Percentiles rank a stretch among this genome's conserved stretches.
phyloP scores from a whole-genome alignment of 2,888 invertebrate genomes.

The Sclerodermus sp. region DNA sequence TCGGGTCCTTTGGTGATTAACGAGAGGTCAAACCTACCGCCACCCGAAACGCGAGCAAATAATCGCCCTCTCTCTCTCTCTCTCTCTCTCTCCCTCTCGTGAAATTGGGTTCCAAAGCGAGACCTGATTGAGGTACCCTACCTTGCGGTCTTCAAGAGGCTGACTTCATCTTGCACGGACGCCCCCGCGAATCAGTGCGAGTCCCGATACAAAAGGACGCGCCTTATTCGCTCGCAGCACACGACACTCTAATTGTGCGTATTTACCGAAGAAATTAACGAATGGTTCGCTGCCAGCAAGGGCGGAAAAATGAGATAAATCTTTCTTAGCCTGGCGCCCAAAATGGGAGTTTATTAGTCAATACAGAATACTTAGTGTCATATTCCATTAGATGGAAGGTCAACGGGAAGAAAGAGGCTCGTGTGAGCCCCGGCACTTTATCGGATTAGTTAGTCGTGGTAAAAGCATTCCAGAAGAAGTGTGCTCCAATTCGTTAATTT shows the following conservation, averaged over 20 bases:
- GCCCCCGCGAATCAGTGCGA: conserved; percentile 10
- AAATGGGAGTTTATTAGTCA: conserved; percentile 42
- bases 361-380: conserved; percentile 40
- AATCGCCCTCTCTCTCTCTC: conserved; percentile 29
- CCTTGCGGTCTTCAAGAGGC: conserved; percentile 31
- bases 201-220: too few relatives aligned
- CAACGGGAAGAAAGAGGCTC: conserved; percentile 36
- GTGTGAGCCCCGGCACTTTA: conserved; percentile 46
- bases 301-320: neutral
- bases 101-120: conserved; percentile 48
- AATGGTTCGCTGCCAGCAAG: neutral
- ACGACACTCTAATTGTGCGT: too few relatives aligned
- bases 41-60: conserved; percentile 45
- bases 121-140: conserved; percentile 45
- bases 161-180: conserved; percentile 21
- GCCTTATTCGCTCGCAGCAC: too few relatives aligned
- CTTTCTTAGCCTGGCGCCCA: neutral
- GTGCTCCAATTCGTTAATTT: conserved; percentile 43
- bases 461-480: conserved; percentile 34
- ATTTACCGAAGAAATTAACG: too few relatives aligned
- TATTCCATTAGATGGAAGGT: conserved; percentile 38
- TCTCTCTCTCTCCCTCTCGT: conserved; percentile 16
- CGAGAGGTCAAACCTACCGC: conserved; percentile 51
- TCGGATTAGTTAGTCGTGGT: conserved; percentile 45
- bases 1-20: conserved; percentile 56